Evolutionary conservation across 2,888 invertebrate species (phyloP).

Genomic region (Aporophyla nigra): DNA sequence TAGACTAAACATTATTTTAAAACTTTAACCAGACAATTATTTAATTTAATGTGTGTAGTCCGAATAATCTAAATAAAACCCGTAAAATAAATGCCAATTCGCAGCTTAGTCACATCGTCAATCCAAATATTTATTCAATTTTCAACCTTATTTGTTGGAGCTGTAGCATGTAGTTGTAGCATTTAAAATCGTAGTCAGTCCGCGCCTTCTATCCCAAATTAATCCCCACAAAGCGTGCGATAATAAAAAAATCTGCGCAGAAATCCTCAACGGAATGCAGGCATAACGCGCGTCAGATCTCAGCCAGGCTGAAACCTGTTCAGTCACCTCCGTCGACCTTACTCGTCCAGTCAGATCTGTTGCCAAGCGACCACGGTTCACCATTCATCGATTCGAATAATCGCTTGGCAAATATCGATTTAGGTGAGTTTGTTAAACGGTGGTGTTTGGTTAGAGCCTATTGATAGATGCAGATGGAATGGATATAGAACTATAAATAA

Average conservation of each 20-base stretch:
- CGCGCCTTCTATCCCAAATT: neutral
- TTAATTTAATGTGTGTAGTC: no score
- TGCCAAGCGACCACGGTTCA: slow-evolving; percentile 40
- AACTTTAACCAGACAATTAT: no score
- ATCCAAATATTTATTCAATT: no score
- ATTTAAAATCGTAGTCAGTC: no score
- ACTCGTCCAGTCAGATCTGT: slow-evolving; percentile 48
- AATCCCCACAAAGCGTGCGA: slow-evolving; percentile 7
- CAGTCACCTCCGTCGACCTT: slow-evolving; percentile 61
- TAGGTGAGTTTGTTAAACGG: neutral
- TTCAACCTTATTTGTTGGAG: no score
- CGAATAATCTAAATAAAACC: no score
- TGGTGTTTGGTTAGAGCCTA: neutral
- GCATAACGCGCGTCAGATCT: slow-evolving; percentile 43
- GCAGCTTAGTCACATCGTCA: no score
- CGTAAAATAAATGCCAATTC: no score
- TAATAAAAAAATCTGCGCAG: slow-evolving; percentile 42
- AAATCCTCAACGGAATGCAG: slow-evolving; percentile 64
- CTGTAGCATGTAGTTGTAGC: no score
- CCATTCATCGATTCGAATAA: slow-evolving; percentile 39
- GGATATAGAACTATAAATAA: neutral
- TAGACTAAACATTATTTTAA: no score
- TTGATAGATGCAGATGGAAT: neutral
- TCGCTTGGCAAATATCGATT: slow-evolving; percentile 38
- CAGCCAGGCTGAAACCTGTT: slow-evolving; percentile 64